Base-by-base conservation (phyloP, 92 coral and sea anemone genomes). In the Epizoanthus rinbou region DNA sequence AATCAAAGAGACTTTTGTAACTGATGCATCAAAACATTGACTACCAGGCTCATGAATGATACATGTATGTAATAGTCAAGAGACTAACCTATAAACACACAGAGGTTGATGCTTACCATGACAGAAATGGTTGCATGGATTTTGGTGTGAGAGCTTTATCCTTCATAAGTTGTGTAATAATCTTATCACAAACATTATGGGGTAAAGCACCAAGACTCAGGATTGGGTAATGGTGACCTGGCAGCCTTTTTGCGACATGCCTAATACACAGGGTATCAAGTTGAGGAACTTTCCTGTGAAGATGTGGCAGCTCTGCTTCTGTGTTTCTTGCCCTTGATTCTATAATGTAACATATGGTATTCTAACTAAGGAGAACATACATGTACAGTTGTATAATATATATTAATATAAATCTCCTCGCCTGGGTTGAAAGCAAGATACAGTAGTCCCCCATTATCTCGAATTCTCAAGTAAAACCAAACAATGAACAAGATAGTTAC, bases 201-300 rank as follows among this genome's bases (percentile, higher is more conserved):
- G 98, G 91, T 39, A 95, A 67, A 47, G 71, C 83, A 7, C 95
- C 98, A 39, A 95, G 82, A 19, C 91, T 89, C 14, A 64, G 75
- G 57, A 95, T 81, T 6, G 98, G 98, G 73, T 85, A 86, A 14
- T 91, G 94, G 63, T 90, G 95, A 31, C 98, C 98, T 52, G 98
- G 94, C 53, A 95, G 86, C 24, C 98, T 89, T 18, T 83, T 83
- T 39, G 89, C 86, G 23, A 95, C 66, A 47, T 95, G 91, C 41
- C 85, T 92, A 62, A 95, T 85, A 64, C 98, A 95, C 67, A 93
- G 84, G 31, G 71, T 94, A 41, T 85, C 95, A 18, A 95, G 88
- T 68, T 82, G 82, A 14, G 90, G 86, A 33, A 95, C 91, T 19
- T 91, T 92, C 21, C 95, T 86, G 79, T 88, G 95, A 22, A 94